These are phyloP conservation scores for Excalfactoria chinensis DNA, from an alignment of 2,113 vertebrate genomes.

Conservation along the genomic window DNA sequence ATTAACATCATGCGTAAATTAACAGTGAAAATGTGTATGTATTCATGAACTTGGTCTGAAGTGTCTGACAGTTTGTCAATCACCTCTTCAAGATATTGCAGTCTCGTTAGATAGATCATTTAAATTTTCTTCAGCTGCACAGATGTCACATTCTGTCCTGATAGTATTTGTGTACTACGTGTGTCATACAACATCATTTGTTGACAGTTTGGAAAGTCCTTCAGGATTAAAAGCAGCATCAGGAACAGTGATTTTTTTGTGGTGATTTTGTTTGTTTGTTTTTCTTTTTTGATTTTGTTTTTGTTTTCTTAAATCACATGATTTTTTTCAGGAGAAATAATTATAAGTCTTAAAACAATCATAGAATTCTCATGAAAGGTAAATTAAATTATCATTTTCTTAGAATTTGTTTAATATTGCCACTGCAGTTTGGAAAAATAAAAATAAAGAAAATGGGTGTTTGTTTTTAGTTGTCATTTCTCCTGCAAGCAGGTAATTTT, in stretches of 20 bases:
- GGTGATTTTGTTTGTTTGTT: no score
- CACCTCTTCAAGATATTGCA: background rate
- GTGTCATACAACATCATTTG: background rate
- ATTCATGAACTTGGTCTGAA: background rate
- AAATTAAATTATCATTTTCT: background rate
- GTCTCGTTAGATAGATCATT: background rate
- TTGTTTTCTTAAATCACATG: background rate
- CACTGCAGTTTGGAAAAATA: background rate
- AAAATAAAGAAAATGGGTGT: no score
- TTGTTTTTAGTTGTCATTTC: background rate
- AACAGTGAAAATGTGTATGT: background rate
- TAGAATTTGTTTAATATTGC: background rate
- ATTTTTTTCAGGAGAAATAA: background rate
- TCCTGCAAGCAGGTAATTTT: background rate
- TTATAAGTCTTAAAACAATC: background rate
- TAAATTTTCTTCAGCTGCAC: background rate
- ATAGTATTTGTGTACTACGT: fast-evolving
- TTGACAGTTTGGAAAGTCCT: background rate
- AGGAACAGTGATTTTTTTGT: background rate
- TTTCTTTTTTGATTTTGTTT: no score
- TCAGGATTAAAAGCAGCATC: background rate
- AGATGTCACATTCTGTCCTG: background rate
- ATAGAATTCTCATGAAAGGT: fast-evolving
- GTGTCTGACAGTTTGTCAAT: background rate
- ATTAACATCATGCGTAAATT: background rate